Base-by-base conservation (phyloP, 2,113 vertebrate species). In the Eonycteris spelaea region DNA sequence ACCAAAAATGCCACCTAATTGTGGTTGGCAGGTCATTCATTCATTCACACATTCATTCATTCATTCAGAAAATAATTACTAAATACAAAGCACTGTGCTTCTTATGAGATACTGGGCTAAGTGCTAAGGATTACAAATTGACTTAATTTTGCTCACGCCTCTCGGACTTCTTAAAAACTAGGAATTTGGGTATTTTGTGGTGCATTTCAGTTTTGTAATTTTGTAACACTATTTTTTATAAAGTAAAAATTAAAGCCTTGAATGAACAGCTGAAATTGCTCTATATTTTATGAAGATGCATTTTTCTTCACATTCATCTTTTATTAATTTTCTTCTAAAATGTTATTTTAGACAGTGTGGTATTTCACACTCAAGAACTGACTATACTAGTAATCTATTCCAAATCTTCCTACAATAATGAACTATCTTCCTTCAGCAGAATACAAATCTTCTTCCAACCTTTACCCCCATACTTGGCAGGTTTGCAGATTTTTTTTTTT, bases 291-390 rank as follows among this genome's bases (percentile, higher is more conserved):
- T 1, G 6, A 97, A 94, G 80, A 33, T 30, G 40, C 71, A 63
- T 94, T 96, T 96, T 48, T 1, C 86, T n/a, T 97, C 8, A 85
- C 15, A 91, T 65, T 96, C 12, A 96, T 78, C 67, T 96, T 93
- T 73, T 93, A 70, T 86, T 97, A 86, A 91, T 96, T 97, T 97
- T 97, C 84, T 96, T 97, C 95, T 96, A 92, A 95, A 96, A 92
- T 83, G 55, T 90, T 87, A 38, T 65, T 91, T 94, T 88, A 86
- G 55, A 83, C 53, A 96, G 65, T 75, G 13, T 90, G 55, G 63
- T 93, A 96, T 96, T 91, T 97, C 93, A 95, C 77, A 96, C 51
- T 97, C 73, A 92, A 96, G 77, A 96, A 93, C 2, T 80, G 30
- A 93, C 40, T 85, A 80, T 51, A 89, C 61, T 38, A 88, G 61